Base-by-base conservation (phyloP, 2,113 vertebrate genomes). In the Catagonus wagneri region DNA sequence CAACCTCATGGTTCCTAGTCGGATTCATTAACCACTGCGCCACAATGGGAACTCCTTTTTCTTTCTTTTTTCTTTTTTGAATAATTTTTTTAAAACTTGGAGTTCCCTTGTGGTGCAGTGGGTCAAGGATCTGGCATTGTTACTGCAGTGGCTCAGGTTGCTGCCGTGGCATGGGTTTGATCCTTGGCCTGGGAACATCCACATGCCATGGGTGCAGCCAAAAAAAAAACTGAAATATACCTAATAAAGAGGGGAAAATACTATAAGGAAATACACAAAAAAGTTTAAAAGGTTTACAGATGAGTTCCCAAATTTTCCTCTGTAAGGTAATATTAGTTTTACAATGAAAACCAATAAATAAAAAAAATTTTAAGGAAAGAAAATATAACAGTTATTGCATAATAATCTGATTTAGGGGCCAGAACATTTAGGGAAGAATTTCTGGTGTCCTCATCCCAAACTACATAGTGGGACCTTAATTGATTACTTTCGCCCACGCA, bases 361-460 rank as follows among this genome's bases (percentile, higher is more conserved):
- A 94, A 58, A 83, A 76, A 27, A 83, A 3, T 58, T 89, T 44
- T 76, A 68, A 65, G 68, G 16, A 94, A 83, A 83, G 3, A 78
- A 65, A 84, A 80, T 10, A 1, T 79, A 84, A 75, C 19, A 72
- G 14, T 13, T 72, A n/a, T 10, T 52, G 16, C 9, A 71, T 54
- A 87, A 68, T 12, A 17, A 39, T 61, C 32, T 54, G 32, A 72
- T 22, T 79, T 68, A 13, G 22, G 36, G 15, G 32, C 32, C 58
- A 84, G 79, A 89, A 93, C 32, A 78, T 36, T 68, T n/a, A 72
- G 89, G 54, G 39, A 84, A 81, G 39, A 76, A 75, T 81, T 96
- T 90, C 90, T 72, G 54, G 54, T 61, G 34, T 32, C 23, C 65
- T 63, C 25, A 6, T 52, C 44, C 11, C 75, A 83, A 65, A 83